These are phyloP conservation scores for Sebastes vulpes DNA, from an alignment of 2,797 vertebrate species.

Conservation along the genomic window DNA sequence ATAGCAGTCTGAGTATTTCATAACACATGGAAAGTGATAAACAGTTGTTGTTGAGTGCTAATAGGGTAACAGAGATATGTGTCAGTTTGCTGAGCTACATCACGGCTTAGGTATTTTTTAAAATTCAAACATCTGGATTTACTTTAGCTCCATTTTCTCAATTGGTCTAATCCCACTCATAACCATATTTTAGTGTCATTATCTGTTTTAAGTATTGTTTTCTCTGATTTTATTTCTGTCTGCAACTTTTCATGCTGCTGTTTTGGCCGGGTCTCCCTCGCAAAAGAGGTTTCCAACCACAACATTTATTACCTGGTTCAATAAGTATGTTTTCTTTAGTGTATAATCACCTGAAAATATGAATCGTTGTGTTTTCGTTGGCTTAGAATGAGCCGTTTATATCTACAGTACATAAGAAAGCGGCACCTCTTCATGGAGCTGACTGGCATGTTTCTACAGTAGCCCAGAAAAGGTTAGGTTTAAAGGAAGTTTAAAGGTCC, in stretches of 20 bases:
- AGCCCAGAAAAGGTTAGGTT: too few relatives aligned
- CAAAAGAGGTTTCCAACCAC: neutral
- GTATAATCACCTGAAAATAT: too few relatives aligned
- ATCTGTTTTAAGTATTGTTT: neutral
- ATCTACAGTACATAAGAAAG: too few relatives aligned
- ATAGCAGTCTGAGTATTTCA: constrained; percentile 33
- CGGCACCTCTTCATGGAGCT: too few relatives aligned
- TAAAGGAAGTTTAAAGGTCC: too few relatives aligned
- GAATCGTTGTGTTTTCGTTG: too few relatives aligned
- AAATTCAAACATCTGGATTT: constrained; percentile 33
- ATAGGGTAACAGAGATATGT: constrained; percentile 5
- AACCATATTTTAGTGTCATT: neutral
- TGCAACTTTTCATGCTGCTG: neutral
- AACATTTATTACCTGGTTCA: too few relatives aligned
- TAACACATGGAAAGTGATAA: constrained; percentile 21
- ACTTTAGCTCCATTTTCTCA: neutral
- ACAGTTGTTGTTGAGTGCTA: constrained; percentile 14
- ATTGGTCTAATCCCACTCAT: neutral
- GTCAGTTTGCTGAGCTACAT: constrained; percentile 24
- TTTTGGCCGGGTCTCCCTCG: neutral
- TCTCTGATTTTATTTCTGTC: neutral
- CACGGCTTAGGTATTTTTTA: neutral
- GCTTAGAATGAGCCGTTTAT: too few relatives aligned
- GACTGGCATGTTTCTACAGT: too few relatives aligned
- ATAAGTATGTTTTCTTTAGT: too few relatives aligned